phyloP scores from a whole-genome alignment of 1,140 invertebrate species.

The Zaprionus kolodkinae region DNA sequence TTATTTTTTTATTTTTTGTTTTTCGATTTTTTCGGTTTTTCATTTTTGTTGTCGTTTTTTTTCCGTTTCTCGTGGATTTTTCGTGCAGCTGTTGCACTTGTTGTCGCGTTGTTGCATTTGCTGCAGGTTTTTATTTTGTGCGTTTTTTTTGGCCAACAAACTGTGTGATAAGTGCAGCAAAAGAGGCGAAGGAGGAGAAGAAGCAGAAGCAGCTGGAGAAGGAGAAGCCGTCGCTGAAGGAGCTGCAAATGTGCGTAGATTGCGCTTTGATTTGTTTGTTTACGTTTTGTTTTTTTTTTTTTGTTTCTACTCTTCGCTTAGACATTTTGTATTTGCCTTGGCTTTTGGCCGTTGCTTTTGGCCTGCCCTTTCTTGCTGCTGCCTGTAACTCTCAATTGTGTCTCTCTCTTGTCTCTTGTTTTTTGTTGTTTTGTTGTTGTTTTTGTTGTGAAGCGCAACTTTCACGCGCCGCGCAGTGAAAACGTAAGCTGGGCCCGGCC shows the following conservation, averaged over 20 bases:
- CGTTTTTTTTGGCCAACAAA: background rate
- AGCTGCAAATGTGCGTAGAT: conserved; percentile 59
- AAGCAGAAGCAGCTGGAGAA: conserved; percentile 18
- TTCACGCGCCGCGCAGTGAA: conserved; percentile 78
- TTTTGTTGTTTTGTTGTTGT: conserved; percentile 34
- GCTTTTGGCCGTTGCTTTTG: conserved; percentile 16
- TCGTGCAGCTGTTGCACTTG: background rate
- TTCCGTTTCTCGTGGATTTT: conserved; percentile 19
- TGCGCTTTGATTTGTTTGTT: background rate
- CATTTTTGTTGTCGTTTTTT: conserved; percentile 26
- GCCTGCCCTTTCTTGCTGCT: conserved; percentile 44
- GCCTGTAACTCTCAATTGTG: conserved; percentile 5
- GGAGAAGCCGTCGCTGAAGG: conserved; percentile 5
- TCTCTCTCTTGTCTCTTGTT: conserved; percentile 16
- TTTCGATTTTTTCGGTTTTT: conserved; percentile 5
- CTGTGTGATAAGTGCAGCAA: conserved; percentile 16
- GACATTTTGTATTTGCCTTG: conserved; percentile 14
- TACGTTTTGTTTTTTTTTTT: conserved; percentile 4
- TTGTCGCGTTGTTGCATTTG: conserved; percentile 29
- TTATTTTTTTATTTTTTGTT: background rate
- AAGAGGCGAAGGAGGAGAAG: conserved; percentile 18
- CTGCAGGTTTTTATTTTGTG: conserved; percentile 51
- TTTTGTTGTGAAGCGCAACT: conserved; percentile 68
- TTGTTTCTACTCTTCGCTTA: conserved; percentile 14
- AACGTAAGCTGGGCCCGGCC: conserved; percentile 66